A percentile compares a stretch with the other conserved stretches of the same genome.
phyloP scores from a whole-genome alignment of 2,113 vertebrate genomes.

The Petrocephalus microphthalmus region DNA sequence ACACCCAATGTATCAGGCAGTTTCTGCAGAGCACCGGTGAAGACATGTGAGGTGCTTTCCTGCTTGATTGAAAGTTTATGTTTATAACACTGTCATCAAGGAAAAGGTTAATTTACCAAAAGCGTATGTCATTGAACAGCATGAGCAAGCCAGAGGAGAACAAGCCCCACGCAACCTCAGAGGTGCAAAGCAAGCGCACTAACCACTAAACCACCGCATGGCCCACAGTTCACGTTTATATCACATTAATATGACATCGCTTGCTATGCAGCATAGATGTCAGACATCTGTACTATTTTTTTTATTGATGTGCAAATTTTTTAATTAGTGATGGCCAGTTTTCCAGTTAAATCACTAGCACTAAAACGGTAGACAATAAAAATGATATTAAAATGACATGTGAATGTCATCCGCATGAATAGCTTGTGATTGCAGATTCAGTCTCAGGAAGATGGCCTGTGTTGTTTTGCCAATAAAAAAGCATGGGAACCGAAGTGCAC shows the following conservation, averaged over 20 bases:
- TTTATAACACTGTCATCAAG: neutral
- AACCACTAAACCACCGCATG: neutral
- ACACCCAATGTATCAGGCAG: neutral
- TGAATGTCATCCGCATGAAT: neutral
- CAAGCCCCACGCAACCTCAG: neutral
- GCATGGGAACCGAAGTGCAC: neutral
- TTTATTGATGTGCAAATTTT: neutral
- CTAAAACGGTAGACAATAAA: neutral
- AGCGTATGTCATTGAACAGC: neutral
- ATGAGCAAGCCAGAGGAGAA: neutral
- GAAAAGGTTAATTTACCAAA: neutral
- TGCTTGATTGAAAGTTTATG: neutral
- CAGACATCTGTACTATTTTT: neutral
- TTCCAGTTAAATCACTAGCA: neutral
- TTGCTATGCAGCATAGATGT: neutral
- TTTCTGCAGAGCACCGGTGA: neutral
- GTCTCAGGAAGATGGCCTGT: neutral
- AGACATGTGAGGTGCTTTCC: neutral
- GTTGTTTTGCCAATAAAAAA: neutral
- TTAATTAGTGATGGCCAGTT: neutral
- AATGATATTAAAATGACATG: neutral
- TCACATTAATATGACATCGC: neutral
- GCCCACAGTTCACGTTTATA: neutral
- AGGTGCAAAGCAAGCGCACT: neutral
- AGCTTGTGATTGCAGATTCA: neutral